phyloP scores from a whole-genome alignment of 2,113 vertebrate species.

The Aegithalos caudatus region DNA sequence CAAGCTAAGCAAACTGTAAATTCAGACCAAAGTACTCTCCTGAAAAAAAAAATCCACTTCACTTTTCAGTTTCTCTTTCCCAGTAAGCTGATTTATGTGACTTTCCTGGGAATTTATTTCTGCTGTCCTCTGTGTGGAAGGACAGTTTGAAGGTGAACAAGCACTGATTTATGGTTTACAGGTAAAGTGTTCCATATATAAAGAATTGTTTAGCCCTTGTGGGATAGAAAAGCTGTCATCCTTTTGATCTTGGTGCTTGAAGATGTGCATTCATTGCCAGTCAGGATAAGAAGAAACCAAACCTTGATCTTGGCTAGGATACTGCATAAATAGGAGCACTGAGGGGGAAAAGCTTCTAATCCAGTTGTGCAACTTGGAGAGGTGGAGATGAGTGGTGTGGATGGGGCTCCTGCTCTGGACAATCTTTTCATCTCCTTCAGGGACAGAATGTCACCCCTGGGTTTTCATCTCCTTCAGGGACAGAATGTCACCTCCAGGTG shows the following conservation, averaged over 20 bases:
- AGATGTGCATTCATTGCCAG: neutral
- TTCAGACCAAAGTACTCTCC: neutral
- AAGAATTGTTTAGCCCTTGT: neutral
- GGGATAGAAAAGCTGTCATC: neutral
- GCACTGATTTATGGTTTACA: neutral
- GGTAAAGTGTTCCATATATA: neutral
- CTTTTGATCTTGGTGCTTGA: neutral
- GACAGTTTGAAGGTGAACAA: neutral
- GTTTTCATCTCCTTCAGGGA: neutral
- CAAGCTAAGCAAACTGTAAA: neutral
- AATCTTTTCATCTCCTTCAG: neutral
- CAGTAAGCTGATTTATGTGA: neutral
- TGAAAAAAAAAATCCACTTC: neutral
- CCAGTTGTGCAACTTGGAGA: neutral
- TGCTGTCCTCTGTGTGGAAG: neutral
- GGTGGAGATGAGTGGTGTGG: neutral
- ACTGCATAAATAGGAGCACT: neutral
- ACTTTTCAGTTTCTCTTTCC: neutral
- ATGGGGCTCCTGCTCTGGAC: neutral
- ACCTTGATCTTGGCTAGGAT: neutral
- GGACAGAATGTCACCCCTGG: neutral
- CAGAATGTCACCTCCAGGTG: neutral
- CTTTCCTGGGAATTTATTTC: neutral
- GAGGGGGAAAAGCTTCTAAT: neutral
- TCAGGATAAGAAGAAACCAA: neutral